These are phyloP conservation scores for Trochalopteron elliotii DNA, from an alignment of 2,113 vertebrate genomes.

Conservation along the genomic window DNA sequence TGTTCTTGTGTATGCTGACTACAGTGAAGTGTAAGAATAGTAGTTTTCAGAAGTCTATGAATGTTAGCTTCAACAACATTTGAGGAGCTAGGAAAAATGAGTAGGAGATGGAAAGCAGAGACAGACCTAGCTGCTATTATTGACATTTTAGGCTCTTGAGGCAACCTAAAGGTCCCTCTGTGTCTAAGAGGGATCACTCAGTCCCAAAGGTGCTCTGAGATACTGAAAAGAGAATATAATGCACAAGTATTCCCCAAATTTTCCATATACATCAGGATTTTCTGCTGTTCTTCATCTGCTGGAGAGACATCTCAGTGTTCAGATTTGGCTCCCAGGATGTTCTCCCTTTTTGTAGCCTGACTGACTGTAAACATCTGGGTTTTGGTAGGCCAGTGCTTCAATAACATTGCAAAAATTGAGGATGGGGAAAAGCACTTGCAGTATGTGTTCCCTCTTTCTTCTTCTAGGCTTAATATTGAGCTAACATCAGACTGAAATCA, in stretches of 20 bases:
- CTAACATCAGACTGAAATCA: not conserved
- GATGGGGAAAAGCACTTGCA: not conserved
- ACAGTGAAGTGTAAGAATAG: not conserved
- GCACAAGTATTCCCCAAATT: not conserved
- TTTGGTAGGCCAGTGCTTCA: not conserved
- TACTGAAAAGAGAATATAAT: not conserved
- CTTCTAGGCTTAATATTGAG: not conserved
- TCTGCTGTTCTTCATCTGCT: not conserved
- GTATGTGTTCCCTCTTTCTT: not conserved
- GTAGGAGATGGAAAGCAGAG: not conserved
- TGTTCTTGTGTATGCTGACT: not conserved
- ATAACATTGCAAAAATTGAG: not conserved
- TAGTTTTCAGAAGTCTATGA: not conserved
- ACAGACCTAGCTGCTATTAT: not conserved
- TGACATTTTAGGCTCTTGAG: not conserved
- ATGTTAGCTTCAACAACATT: not conserved
- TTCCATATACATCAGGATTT: not conserved
- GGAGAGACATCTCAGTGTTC: not conserved
- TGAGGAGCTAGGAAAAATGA: not conserved
- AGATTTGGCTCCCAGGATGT: not conserved
- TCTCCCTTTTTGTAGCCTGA: not conserved
- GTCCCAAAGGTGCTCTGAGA: not conserved
- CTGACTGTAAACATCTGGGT: not conserved
- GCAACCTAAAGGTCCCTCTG: not conserved
- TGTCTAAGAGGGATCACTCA: not conserved